A percentile compares a stretch with the other conserved stretches of the same genome.
Evolutionary conservation across 2,113 vertebrate species (phyloP).

Genomic region (Pungitius pungitius): DNA sequence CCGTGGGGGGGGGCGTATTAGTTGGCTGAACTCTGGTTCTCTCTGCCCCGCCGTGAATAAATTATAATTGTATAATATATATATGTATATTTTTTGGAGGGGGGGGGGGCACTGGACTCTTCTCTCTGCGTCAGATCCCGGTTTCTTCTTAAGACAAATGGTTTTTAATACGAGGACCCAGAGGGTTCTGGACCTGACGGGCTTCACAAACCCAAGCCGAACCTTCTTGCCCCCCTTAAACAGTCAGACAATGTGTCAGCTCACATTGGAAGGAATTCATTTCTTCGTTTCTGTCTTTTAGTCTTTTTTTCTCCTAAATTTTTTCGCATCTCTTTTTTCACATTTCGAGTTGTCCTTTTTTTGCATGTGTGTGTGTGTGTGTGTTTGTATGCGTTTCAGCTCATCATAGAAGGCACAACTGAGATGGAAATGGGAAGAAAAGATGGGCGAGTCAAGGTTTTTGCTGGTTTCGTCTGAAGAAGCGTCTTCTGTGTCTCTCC

Average conservation of each 20-base stretch:
- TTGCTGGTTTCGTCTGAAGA: slow-evolving; percentile 44
- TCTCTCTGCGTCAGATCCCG: slow-evolving; percentile 23
- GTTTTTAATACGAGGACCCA: slow-evolving; percentile 61
- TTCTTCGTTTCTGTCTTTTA: neutral
- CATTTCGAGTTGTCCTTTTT: slow-evolving; percentile 34
- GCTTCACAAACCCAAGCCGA: slow-evolving; percentile 60
- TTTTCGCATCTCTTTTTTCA: slow-evolving; percentile 26
- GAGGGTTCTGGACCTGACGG: slow-evolving; percentile 46
- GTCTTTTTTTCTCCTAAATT: slow-evolving; percentile 19
- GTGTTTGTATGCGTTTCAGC: slow-evolving; percentile 9
- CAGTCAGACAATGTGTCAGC: slow-evolving; percentile 33
- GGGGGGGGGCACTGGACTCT: too few relatives aligned
- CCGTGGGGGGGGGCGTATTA: too few relatives aligned
- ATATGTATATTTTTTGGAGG: too few relatives aligned
- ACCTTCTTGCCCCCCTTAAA: slow-evolving; percentile 37
- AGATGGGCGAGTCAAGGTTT: slow-evolving; percentile 39
- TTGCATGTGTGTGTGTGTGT: neutral
- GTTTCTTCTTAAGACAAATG: slow-evolving; percentile 55
- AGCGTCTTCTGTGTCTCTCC: slow-evolving; percentile 27
- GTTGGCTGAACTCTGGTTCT: too few relatives aligned
- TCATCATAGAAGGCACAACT: slow-evolving; percentile 32
- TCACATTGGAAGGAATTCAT: slow-evolving; percentile 5
- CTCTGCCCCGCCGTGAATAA: too few relatives aligned
- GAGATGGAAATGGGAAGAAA: slow-evolving; percentile 29
- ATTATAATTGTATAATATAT: too few relatives aligned